These are phyloP conservation scores for Cephus pygmeus DNA, from an alignment of 2,888 invertebrate genomes.

Conservation along the genomic window DNA sequence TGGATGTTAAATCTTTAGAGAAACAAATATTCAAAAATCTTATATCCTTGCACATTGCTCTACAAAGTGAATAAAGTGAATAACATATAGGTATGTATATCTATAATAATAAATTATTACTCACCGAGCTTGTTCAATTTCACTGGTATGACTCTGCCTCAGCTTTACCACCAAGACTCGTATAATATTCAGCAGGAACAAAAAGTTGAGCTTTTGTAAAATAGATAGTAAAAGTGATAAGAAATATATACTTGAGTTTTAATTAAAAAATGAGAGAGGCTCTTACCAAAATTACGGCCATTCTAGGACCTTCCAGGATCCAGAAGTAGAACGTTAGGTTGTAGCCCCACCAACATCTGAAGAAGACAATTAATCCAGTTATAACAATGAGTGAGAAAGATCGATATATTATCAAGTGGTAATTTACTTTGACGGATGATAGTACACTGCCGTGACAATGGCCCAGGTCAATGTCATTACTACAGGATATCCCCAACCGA, in stretches of 20 bases:
- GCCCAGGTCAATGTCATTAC: constrained; percentile 79
- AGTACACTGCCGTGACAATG: constrained; percentile 69
- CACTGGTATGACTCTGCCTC: constrained; percentile 77
- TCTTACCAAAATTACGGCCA: constrained; percentile 82
- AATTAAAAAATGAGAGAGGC: not conserved
- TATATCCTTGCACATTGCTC: not conserved
- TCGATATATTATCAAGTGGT: not conserved
- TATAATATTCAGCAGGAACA: constrained; percentile 84
- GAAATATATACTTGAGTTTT: constrained; percentile 1
- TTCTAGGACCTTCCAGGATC: constrained; percentile 90
- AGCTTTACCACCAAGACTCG: constrained; percentile 82
- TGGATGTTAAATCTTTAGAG: not conserved
- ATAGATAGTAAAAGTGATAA: not conserved
- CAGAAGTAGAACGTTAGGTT: constrained; percentile 84
- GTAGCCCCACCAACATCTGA: constrained; percentile 86
- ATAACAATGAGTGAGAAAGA: not conserved
- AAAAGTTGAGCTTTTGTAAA: constrained; percentile 76
- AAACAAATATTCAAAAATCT: constrained; percentile 10
- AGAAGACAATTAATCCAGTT: not conserved
- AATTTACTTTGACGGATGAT: constrained; percentile 66
- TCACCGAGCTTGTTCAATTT: constrained; percentile 80
- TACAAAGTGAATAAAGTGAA: not conserved
- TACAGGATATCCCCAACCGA: constrained; percentile 83
- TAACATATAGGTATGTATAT: not conserved
- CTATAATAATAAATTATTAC: constrained; percentile 35